Base-by-base conservation (phyloP, 1,140 invertebrate genomes). In the Dendrolimus kikuchii region DNA sequence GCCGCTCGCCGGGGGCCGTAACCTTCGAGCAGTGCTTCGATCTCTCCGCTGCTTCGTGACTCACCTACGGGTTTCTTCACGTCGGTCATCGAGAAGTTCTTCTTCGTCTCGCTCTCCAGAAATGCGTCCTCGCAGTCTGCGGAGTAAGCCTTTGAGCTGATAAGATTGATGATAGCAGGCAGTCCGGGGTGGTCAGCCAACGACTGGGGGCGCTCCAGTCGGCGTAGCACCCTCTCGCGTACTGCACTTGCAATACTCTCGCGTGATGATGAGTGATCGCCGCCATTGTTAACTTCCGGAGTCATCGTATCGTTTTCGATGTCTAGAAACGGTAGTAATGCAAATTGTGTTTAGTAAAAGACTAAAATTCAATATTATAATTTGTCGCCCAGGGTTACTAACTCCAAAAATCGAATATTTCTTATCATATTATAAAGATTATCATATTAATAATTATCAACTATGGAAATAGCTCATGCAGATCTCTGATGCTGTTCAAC, bases 201-300 rank as follows among this genome's bases (percentile, higher is more conserved):
- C 6, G 71, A 83, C 8, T 59, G 66, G 5, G 70, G 76, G 1
- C 72, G 77, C 57, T 71, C 70, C 38, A 68, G 58, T 9, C 66
- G 71, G 6, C 62, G 65, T 6, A 61, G 49, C 0, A 75, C 73
- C 8, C 73, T 64, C 7, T 68, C 70, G 9, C 72, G 76, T 5
- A 80, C 77, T 0, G 72, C 71, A 38, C 70, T 67, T 2, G 71
- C 74, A 4, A 77, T 50, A 49, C 71, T 78, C 51, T 78, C 77
- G 4, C 62, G 53, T 0, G 71, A 77, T 23, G 38, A 36, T 40
- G 44, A 69, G 1, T 23, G 2, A 63, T 60, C 4, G 72, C 64
- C 40, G 59, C 72, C 38, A 57, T 57, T 5, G 69, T 68, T 36
- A 62, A 78, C 7, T 63, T 70, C 46, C 65, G 62, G 38, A 80